These are phyloP conservation scores for Anolis carolinensis DNA, from an alignment of 2,113 vertebrate genomes.

Conservation along the genomic window DNA sequence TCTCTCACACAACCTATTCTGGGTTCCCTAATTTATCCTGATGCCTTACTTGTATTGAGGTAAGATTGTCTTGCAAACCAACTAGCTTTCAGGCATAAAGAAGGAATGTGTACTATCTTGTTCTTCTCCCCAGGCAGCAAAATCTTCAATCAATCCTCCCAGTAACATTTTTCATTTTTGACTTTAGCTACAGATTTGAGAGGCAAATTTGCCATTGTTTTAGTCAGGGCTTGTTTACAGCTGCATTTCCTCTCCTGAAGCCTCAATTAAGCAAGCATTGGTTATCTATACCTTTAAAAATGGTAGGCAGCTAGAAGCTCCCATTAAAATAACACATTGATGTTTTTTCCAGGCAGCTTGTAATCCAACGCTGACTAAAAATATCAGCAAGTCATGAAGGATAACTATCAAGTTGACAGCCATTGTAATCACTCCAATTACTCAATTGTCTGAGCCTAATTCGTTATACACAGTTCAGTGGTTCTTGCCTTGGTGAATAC, in stretches of 20 bases:
- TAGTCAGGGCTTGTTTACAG: constrained; percentile 4
- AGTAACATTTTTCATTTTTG: neutral
- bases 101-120: too few relatives aligned
- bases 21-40: too few relatives aligned
- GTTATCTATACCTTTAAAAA: constrained; percentile 28
- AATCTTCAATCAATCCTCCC: neutral
- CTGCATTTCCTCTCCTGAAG: constrained; percentile 6
- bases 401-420: constrained; percentile 34
- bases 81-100: too few relatives aligned
- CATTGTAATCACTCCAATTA: constrained; percentile 44
- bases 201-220: neutral
- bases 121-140: too few relatives aligned
- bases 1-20: too few relatives aligned
- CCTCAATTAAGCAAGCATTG: neutral
- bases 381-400: neutral
- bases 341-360: constrained; percentile 19
- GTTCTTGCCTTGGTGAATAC: constrained; percentile 45
- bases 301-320: constrained; percentile 30
- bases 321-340: constrained; percentile 34
- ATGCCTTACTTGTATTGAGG: too few relatives aligned
- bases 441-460: constrained; percentile 44
- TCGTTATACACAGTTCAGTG: constrained; percentile 52
- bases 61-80: too few relatives aligned
- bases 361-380: constrained; percentile 21
- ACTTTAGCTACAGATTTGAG: neutral